Conservation (phyloP, 2,113 vertebrate genomes). For the Gallinago paraguaiae region DNA sequence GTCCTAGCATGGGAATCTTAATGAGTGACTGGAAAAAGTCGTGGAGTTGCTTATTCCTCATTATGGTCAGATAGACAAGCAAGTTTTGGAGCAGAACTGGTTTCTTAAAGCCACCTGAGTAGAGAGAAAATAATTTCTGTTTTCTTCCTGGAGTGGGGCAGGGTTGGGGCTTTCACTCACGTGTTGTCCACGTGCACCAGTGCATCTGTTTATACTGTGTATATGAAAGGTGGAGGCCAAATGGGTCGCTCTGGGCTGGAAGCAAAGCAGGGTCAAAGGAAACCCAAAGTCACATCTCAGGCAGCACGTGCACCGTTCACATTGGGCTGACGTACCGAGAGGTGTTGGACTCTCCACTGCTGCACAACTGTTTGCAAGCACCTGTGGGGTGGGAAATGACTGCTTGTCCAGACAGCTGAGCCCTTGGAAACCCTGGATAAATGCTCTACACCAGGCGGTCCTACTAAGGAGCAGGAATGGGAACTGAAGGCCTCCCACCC, state of each 20-base stretch:
- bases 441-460: too few relatives aligned
- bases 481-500: neutral
- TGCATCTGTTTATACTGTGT: neutral
- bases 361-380: too few relatives aligned
- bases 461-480: neutral
- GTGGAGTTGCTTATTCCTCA: neutral
- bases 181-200: too few relatives aligned
- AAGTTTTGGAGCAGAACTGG: neutral
- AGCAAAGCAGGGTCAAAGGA: neutral
- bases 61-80: neutral
- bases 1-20: neutral
- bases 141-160: neutral
- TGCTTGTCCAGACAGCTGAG: neutral
- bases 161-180: rapidly evolving
- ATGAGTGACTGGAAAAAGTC: neutral
- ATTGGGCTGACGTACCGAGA: neutral
- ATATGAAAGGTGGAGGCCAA: neutral
- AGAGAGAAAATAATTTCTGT: neutral
- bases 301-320: rapidly evolving
- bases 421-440: neutral
- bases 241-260: too few relatives aligned
- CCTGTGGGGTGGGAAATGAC: neutral
- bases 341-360: too few relatives aligned
- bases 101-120: neutral
- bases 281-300: neutral